Evolutionary conservation across 2,888 invertebrate species (phyloP).

Genomic region (Andrena dorsata): DNA sequence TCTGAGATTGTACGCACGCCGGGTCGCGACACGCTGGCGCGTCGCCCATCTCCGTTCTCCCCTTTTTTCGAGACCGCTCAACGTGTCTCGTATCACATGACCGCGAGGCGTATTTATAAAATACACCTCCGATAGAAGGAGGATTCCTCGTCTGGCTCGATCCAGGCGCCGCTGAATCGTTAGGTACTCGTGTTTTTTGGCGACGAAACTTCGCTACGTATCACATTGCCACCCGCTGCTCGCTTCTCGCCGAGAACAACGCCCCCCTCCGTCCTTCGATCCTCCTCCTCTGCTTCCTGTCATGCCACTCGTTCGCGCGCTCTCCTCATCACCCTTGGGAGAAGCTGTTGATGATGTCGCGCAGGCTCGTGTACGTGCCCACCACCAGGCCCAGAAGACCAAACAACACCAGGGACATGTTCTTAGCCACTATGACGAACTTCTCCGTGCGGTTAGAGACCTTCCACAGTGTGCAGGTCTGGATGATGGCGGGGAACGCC

Average conservation of each 20-base stretch:
- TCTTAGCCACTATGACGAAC: slow-evolving; percentile 87
- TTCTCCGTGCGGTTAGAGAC: slow-evolving; percentile 86
- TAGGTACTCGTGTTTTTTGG: slow-evolving; percentile 24
- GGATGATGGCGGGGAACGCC: slow-evolving; percentile 95
- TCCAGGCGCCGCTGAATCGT: slow-evolving; percentile 21
- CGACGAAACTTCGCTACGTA: slow-evolving; percentile 45
- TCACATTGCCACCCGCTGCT: slow-evolving; percentile 33
- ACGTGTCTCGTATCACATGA: slow-evolving; percentile 22
- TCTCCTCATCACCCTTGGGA: not conserved
- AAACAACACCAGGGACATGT: slow-evolving; percentile 88
- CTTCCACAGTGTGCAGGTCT: slow-evolving; percentile 93
- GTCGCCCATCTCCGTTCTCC: not conserved
- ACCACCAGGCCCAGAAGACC: slow-evolving; percentile 89
- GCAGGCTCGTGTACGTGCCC: slow-evolving; percentile 90
- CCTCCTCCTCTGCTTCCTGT: not conserved
- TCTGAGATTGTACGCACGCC: not conserved
- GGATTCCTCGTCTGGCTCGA: slow-evolving; percentile 26
- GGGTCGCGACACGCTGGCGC: slow-evolving; percentile 11
- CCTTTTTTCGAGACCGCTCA: slow-evolving; percentile 4
- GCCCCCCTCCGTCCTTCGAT: not conserved
- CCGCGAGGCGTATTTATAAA: slow-evolving; percentile 36
- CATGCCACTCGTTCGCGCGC: not conserved
- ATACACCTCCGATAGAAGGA: slow-evolving; percentile 20
- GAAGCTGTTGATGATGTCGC: slow-evolving; percentile 88
- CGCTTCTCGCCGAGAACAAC: slow-evolving; percentile 12